Base-by-base conservation (phyloP, 1,140 invertebrate species). In the Ladona fulva region DNA sequence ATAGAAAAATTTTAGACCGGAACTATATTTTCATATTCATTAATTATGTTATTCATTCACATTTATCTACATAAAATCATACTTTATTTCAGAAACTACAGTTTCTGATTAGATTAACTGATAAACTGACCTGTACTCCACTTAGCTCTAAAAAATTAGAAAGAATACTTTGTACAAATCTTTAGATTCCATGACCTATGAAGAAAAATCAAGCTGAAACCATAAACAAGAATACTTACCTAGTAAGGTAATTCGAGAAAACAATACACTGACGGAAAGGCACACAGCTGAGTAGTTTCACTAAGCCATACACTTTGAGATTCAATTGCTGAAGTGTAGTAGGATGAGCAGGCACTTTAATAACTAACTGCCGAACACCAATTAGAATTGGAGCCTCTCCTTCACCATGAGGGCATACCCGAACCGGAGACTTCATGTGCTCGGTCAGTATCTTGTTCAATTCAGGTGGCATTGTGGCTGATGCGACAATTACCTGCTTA, bases 401-500 rank as follows among this genome's bases (percentile, higher is more conserved):
- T 80, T 89, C 85, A 42, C 83, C 78, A 80, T 88, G 87, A 79
- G 95, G 86, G 78, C 91, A 86, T 78, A 93, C 86, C 84, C 92
- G 86, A 78, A 92, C 87, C n/a, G 95, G 93, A 80, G 91, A 90
- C 75, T 90, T 85, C 91, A 99, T 97, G 83, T 95, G 95, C 74
- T 88, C 86, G 66, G 88, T 86, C 73, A 98, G 85, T 81, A 94
- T 90, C 25, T 87, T 83, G 80, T 94, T 91, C 76, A 97, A 84
- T 81, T 90, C 88, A 80, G 92, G 88, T 19, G 93, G 90, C 86
- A 95, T 98, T n/a, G 97, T 99, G 25, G 97, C 97, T 86, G 96
- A 98, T 25, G 94, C 90, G 44, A 95, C 93, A 80, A 99, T 90
- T 19, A 96, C 91, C 88, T 99, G 97, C 82, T 96, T 96, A 78